phyloP scores from a whole-genome alignment of 2,888 invertebrate species.

The Drosophila mimetica region DNA sequence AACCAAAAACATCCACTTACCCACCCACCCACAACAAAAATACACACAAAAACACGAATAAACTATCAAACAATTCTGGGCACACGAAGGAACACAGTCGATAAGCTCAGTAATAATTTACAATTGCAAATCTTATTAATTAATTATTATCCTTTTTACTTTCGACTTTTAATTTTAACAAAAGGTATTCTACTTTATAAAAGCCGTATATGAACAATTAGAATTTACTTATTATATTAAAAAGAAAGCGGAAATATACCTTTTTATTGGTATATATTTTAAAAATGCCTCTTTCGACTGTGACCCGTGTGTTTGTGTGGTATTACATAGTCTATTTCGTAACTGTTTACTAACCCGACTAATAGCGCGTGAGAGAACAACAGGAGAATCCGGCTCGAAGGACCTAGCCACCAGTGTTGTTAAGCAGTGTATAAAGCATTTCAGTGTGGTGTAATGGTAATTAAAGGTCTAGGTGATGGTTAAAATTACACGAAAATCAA shows the following conservation, averaged over 20 bases:
- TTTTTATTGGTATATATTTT: no score
- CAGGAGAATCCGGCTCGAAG: not conserved
- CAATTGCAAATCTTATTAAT: not conserved
- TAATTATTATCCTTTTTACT: no score
- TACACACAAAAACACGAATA: slow-evolving; percentile 31
- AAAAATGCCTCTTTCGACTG: slow-evolving; percentile 2
- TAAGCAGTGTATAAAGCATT: slow-evolving; percentile 13
- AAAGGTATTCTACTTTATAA: no score
- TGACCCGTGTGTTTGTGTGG: slow-evolving; percentile 23
- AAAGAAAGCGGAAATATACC: no score
- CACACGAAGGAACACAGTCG: slow-evolving; percentile 21
- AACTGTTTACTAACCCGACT: slow-evolving; percentile 71
- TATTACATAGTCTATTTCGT: slow-evolving; percentile 39
- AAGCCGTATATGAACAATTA: no score
- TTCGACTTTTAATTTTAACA: no score
- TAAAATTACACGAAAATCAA: slow-evolving; percentile 20
- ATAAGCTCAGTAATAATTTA: not conserved
- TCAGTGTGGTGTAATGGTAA: slow-evolving; percentile 32
- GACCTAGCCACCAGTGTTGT: slow-evolving; percentile 18
- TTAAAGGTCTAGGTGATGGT: slow-evolving; percentile 35
- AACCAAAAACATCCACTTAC: slow-evolving; percentile 47
- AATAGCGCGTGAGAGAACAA: slow-evolving; percentile 48
- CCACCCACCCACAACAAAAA: slow-evolving; percentile 41
- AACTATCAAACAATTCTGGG: slow-evolving; percentile 16
- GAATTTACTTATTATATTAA: no score